Evolutionary conservation across 2,797 vertebrate species (phyloP).

Genomic region (Anabacerthia variegaticeps): DNA sequence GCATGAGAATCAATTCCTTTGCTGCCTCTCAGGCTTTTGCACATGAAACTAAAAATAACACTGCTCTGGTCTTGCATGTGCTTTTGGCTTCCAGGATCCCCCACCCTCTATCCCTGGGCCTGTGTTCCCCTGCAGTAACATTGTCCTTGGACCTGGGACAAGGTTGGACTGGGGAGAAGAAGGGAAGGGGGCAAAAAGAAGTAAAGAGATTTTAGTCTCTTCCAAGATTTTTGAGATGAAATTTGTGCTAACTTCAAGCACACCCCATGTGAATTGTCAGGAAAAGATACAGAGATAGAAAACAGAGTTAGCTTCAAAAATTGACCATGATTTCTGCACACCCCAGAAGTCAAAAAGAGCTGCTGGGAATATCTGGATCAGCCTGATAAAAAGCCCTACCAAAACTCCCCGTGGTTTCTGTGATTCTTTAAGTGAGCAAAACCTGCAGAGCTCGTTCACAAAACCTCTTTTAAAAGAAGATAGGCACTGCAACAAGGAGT

Average conservation of each 20-base stretch:
- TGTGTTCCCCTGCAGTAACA: neutral
- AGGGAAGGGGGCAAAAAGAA: neutral
- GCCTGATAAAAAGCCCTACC: neutral
- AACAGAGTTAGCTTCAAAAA: neutral
- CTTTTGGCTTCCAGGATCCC: neutral
- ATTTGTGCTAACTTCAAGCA: conserved; percentile 28
- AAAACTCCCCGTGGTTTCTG: neutral
- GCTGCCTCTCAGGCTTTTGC: neutral
- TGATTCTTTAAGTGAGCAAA: neutral
- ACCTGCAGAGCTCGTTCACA: neutral
- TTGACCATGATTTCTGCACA: neutral
- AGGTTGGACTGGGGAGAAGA: neutral
- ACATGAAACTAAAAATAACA: neutral
- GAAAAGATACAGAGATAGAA: neutral
- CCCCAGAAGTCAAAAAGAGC: neutral
- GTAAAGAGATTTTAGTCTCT: neutral
- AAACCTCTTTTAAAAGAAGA: neutral
- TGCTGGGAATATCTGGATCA: neutral
- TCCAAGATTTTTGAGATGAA: conserved; percentile 4
- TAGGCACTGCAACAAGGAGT: neutral
- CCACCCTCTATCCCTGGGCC: neutral
- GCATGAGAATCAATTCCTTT: neutral
- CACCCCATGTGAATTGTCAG: neutral
- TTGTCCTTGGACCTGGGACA: conserved; percentile 14
- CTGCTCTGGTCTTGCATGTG: neutral